Conservation (phyloP, 2,113 vertebrate genomes). For the Brienomyrus longianalis region DNA sequence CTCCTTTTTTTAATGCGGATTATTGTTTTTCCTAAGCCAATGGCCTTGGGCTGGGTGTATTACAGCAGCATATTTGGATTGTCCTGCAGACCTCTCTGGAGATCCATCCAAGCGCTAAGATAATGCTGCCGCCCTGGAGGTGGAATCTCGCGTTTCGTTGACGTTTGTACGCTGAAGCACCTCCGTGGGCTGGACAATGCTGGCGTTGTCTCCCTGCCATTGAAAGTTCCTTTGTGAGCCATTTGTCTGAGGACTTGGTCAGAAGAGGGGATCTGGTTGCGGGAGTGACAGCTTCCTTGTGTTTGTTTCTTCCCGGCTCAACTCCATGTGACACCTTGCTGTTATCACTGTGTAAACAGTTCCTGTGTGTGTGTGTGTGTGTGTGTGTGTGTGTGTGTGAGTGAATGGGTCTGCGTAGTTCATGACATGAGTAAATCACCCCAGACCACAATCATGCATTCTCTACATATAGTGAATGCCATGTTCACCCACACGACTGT, state of each 20-base stretch:
- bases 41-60: neutral
- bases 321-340: constrained; percentile 8
- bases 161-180: neutral
- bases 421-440: neutral
- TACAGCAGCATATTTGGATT: neutral
- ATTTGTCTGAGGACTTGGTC: neutral
- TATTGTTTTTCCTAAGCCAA: neutral
- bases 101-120: neutral
- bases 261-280: neutral
- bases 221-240: neutral
- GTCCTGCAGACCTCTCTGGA: neutral
- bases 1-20: neutral
- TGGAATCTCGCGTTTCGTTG: neutral
- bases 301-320: neutral
- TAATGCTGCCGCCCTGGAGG: neutral
- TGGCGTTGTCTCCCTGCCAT: neutral
- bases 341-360: neutral
- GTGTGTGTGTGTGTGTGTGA: neutral
- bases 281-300: neutral
- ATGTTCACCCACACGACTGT: neutral
- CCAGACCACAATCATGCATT: neutral
- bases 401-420: neutral
- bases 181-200: neutral
- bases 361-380: neutral
- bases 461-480: neutral